Percentiles rank a stretch among this genome's conserved stretches.
Conservation (phyloP, 2,797 vertebrate genomes). For the Sebastes miniatus region DNA sequence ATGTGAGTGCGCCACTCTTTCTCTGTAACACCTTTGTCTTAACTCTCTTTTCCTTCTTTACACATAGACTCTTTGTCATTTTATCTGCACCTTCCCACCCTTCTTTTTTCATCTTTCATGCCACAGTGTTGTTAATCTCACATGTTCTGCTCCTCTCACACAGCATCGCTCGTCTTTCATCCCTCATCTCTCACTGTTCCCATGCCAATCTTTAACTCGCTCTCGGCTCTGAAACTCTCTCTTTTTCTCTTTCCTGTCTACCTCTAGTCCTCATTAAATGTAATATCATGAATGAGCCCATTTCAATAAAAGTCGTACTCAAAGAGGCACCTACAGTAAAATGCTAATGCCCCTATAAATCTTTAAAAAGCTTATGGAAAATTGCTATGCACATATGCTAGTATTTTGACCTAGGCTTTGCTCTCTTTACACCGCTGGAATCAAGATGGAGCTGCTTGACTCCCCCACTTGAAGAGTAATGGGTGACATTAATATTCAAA, state of each 20-base stretch:
- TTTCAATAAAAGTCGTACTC: conserved; percentile 56
- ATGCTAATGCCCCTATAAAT: conserved; percentile 76
- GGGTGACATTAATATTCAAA: conserved; percentile 69
- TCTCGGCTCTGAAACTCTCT: conserved; percentile 8
- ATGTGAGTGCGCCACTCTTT: not conserved
- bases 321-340: conserved; percentile 49
- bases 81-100: not conserved
- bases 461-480: conserved; percentile 53
- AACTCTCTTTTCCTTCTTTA: not conserved
- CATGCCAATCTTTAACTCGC: not conserved
- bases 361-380: conserved; percentile 66
- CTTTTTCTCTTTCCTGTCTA: not conserved
- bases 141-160: not conserved
- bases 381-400: conserved; percentile 62
- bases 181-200: not conserved
- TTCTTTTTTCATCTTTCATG: not conserved
- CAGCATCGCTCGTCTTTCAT: not conserved
- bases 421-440: conserved; percentile 52
- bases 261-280: conserved; percentile 37
- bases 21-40: not conserved
- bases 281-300: conserved; percentile 36
- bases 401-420: conserved; percentile 64
- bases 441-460: conserved; percentile 50
- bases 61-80: not conserved
- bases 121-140: not conserved